Evolutionary conservation across 35 echinoderm and acorn worm genomes (phyloP), one percentile per base, ranked within the genome.

Genomic region (Heliocidaris tuberculata): DNA sequence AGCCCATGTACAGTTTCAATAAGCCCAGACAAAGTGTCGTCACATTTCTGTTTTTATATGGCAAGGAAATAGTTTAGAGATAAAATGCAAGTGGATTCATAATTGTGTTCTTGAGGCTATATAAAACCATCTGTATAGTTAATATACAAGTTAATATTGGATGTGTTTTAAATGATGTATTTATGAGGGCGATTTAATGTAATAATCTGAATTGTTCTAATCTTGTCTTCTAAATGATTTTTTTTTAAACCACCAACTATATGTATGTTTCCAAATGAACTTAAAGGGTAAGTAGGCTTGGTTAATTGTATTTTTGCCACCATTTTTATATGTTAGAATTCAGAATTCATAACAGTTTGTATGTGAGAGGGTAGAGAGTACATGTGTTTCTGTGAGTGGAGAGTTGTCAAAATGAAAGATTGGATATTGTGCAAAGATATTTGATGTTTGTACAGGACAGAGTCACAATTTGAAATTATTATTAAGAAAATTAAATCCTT

Each of bases 391-490:
- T 24, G 65, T 27, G 65, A 78, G 65, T 78, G 65, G 27, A 4
- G 65, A 56, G 17, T 6, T 78, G 19, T n/a, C 21, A 21, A 42
- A 7, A 19, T 27, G 65, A 78, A 78, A n/a, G 65, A n/a, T 78
- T 42, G 17, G 65, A 78, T 56, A 78, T n/a, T 78, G 65, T 78
- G 65, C 65, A 78, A 78, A 78, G 65, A 78, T 78, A 78, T 78
- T 78, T 78, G 65, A 78, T 5, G 27, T 78, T 78, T 7, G 65
- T 78, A 21, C 27, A 24, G 65, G 65, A 78, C 21, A 78, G 65
- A 60, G 65, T 78, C 65, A 78, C 65, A 78, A 78, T n/a, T 78
- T 78, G 65, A 78, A 78, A 78, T 78, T 78, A 78, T n/a, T 78
- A 78, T 78, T 19, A 78, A 78, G 65, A 78, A 78, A 56, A 78